These are phyloP conservation scores for Belonocnema kinseyi DNA, from an alignment of 1,140 invertebrate species.

Conservation along the genomic window DNA sequence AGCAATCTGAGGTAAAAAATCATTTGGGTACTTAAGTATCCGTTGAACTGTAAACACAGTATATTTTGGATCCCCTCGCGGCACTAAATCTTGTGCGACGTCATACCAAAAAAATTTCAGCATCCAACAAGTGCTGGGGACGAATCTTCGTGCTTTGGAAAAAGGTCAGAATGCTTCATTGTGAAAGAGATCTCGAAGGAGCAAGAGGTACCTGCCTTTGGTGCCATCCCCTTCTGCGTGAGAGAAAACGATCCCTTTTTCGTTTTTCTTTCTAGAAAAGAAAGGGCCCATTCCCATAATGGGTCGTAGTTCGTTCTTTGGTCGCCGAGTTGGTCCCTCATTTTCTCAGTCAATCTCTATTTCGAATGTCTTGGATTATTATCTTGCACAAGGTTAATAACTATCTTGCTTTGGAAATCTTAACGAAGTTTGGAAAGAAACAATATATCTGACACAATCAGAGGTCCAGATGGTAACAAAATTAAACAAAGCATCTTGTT, in stretches of 20 bases:
- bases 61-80: too few species aligned
- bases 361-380: conserved; percentile 29
- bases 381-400: neutral
- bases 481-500: too few species aligned
- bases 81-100: too few species aligned
- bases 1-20: too few species aligned
- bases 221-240: conserved; percentile 31
- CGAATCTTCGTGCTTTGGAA: conserved; percentile 32
- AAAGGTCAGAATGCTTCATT: neutral
- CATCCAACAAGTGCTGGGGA: too few species aligned
- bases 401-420: too few species aligned
- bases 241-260: conserved; percentile 30
- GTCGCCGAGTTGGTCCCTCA: conserved; percentile 12
- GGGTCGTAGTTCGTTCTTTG: conserved; percentile 18
- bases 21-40: too few species aligned
- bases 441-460: too few species aligned
- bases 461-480: too few species aligned
- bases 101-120: too few species aligned
- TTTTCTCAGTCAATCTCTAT: conserved; percentile 37
- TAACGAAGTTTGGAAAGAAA: too few species aligned
- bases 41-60: too few species aligned
- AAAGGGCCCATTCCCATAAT: conserved; percentile 35
- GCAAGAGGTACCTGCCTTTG: conserved; percentile 32
- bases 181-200: neutral
- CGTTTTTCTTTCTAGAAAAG: conserved; percentile 10